Conservation (phyloP, 1,140 invertebrate species). For the Musca vetustissima region DNA sequence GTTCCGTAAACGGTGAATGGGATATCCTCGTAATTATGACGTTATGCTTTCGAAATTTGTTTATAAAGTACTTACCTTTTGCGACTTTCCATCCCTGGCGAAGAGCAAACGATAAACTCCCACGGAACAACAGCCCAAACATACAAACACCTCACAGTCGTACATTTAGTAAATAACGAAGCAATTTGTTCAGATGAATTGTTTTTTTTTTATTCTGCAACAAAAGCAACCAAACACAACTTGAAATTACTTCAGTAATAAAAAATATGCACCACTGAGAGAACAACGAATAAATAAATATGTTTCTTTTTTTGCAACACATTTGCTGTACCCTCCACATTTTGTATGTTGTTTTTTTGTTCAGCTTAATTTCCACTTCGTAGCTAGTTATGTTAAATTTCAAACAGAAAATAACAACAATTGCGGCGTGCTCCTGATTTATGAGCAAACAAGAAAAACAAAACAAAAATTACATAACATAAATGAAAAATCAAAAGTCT, state of each 20-base stretch:
- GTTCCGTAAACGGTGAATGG: too few species aligned
- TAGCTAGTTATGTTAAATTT: slow-evolving; percentile 24
- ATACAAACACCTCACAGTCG: not conserved
- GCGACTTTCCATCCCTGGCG: too few species aligned
- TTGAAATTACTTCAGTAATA: slow-evolving; percentile 6
- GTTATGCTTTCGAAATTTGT: too few species aligned
- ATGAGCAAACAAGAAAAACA: slow-evolving; percentile 24
- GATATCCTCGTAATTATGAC: too few species aligned
- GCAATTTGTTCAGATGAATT: too few species aligned
- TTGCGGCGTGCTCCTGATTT: slow-evolving; percentile 55
- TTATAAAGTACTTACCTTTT: too few species aligned
- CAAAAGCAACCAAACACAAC: not conserved
- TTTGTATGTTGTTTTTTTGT: too few species aligned
- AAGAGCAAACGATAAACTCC: too few species aligned
- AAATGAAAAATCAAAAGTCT: slow-evolving; percentile 54
- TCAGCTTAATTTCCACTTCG: too few species aligned
- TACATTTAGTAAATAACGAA: too few species aligned
- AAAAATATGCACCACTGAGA: too few species aligned
- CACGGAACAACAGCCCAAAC: not conserved
- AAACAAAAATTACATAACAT: slow-evolving; percentile 18
- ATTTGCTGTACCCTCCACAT: too few species aligned
- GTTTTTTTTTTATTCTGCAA: not conserved
- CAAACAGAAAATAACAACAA: slow-evolving; percentile 37
- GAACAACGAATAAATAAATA: slow-evolving; percentile 1
- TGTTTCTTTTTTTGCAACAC: not conserved